Percentiles rank a stretch among this genome's conserved stretches.
Conservation (phyloP, 1,140 invertebrate species). For the Panonychus citri region DNA sequence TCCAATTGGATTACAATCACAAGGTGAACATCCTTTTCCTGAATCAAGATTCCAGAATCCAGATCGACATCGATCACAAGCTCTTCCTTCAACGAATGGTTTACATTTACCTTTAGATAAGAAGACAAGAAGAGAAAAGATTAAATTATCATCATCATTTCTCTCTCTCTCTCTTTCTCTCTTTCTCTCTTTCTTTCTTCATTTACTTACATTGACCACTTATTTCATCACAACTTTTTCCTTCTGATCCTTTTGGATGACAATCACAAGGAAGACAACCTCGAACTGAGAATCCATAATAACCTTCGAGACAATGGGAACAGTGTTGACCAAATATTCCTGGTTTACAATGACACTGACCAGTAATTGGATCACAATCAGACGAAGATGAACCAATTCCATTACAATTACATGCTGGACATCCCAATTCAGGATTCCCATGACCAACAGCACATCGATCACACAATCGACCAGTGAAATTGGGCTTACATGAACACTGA, state of each 20-base stretch:
- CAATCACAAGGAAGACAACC: slow-evolving; percentile 55
- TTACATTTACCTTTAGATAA: slow-evolving; percentile 39
- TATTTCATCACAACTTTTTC: slow-evolving; percentile 41
- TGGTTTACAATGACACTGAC: slow-evolving; percentile 63
- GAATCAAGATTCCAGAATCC: slow-evolving; percentile 29
- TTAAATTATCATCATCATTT: no score
- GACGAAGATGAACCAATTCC: slow-evolving; percentile 35
- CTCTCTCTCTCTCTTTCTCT: no score
- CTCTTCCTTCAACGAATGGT: slow-evolving; percentile 46
- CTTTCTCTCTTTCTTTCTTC: no score
- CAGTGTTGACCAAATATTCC: slow-evolving; percentile 62
- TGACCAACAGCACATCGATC: slow-evolving; percentile 46
- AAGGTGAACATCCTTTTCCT: slow-evolving; percentile 36
- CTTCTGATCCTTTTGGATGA: slow-evolving; percentile 38
- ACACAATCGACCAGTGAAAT: slow-evolving; percentile 61
- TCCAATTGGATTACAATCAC: slow-evolving; percentile 6
- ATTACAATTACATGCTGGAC: slow-evolving; percentile 43
- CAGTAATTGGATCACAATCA: slow-evolving; percentile 53
- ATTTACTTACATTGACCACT: slow-evolving; percentile 51
- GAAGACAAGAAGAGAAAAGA: slow-evolving; percentile 40
- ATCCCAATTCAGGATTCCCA: slow-evolving; percentile 11
- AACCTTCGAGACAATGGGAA: slow-evolving; percentile 52
- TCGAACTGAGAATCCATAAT: slow-evolving; percentile 40
- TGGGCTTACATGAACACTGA: slow-evolving; percentile 59
- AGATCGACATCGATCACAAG: slow-evolving; percentile 56